phyloP scores from a whole-genome alignment of 2,888 invertebrate species.

The Mantis religiosa region DNA sequence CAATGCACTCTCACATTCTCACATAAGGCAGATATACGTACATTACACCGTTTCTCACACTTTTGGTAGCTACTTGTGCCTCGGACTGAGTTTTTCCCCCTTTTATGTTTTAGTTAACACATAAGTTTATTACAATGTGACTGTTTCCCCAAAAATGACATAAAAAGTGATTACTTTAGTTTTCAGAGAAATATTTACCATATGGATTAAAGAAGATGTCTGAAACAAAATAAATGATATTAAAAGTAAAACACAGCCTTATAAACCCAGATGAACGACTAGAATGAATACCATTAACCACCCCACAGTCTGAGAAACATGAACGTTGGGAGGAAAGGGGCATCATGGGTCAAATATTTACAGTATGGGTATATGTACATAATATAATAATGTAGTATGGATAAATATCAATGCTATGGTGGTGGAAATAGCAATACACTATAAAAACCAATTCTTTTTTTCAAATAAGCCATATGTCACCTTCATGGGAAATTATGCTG shows the following conservation, averaged over 20 bases:
- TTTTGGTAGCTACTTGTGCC: not conserved
- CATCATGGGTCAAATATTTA: conserved; percentile 18
- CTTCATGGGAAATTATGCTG: not conserved
- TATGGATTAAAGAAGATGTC: not conserved
- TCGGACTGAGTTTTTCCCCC: not conserved
- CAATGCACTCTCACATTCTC: not conserved
- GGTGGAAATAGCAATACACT: not conserved
- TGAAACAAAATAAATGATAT: conserved; percentile 20
- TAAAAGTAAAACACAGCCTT: conserved; percentile 26
- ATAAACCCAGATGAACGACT: conserved; percentile 42
- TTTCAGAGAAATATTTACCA: not conserved
- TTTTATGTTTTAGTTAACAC: not conserved
- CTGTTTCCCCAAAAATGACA: not conserved
- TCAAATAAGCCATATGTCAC: not conserved
- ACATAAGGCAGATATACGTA: not conserved
- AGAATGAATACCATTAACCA: conserved; percentile 35
- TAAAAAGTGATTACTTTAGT: not conserved
- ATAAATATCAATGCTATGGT: not conserved
- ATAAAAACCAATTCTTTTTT: not conserved
- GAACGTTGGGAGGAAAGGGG: not conserved
- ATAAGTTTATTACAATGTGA: not conserved
- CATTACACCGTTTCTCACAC: not conserved
- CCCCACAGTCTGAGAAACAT: conserved; percentile 3
- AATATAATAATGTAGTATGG: not conserved
- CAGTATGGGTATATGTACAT: not conserved